Evolutionary conservation across 1,140 invertebrate genomes (phyloP), one percentile per base, ranked within the genome.

Genomic region (Cydia strobilella): DNA sequence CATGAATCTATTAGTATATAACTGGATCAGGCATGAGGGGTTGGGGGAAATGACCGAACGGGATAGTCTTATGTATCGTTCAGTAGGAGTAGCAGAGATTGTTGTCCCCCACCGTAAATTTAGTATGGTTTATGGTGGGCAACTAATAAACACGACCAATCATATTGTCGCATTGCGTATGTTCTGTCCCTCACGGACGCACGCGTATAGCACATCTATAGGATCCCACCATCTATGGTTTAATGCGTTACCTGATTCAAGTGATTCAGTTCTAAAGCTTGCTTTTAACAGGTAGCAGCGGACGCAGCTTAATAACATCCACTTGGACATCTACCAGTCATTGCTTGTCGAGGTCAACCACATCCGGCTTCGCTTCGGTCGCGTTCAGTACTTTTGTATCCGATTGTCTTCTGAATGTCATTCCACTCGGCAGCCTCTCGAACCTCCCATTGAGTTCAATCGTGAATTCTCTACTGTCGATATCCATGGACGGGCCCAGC

Each of bases 301-400:
- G 65, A 15, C 18, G 65, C 23, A 69, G 5, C 18, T 39, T 69
- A 35, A 69, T 35, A 42, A 69, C 65, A 20, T 69, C 31, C 20
- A 35, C 65, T 0, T 69, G 35, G 9, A 35, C 15, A 3, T 69
- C 31, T 69, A 39, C 15, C 65, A 69, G 65, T 69, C 65, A 69
- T 69, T 69, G 27, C n/a, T 69, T 69, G 15, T 69, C 31, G 3
- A 69, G 15, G 18, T 69, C 65, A 9, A 35, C 18, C 13, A 69
- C 18, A 4, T 69, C 65, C n/a, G 65, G 65, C 39, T 20, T 69
- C n/a, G 31, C 65, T 35, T 69, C 65, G 9, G 65, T 69, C 13
- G 65, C 65, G 35, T 42, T 35, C 13, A 69, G 31, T 20, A 69
- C 31, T 69, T 18, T 35, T 2, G 65, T 18, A 18, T 18, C 65